phyloP scores from a whole-genome alignment of 2,797 vertebrate species.

The Poliocrania exsul region DNA sequence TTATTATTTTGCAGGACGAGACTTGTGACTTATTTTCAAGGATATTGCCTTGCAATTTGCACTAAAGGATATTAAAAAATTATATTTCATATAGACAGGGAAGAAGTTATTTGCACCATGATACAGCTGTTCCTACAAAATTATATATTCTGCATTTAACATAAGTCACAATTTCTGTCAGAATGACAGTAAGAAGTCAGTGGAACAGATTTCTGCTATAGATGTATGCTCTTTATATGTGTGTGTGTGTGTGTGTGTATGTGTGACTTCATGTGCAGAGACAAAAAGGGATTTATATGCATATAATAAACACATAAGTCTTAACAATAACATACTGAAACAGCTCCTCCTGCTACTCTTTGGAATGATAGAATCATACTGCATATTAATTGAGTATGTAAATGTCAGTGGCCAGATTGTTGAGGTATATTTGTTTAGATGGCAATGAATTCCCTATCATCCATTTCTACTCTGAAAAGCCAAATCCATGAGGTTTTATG shows the following conservation, averaged over 20 bases:
- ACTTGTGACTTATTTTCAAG: not conserved
- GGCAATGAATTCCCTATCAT: not conserved
- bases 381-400: not conserved
- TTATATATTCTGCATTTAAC: not conserved
- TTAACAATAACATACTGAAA: not conserved
- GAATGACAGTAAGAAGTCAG: not conserved
- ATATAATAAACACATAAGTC: not conserved
- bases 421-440: not conserved
- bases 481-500: not conserved
- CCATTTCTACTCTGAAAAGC: not conserved
- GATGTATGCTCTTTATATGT: not conserved
- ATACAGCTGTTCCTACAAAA: constrained; percentile 24
- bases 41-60: not conserved
- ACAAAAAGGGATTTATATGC: not conserved
- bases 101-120: not conserved
- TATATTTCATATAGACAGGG: not conserved
- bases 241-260: not conserved
- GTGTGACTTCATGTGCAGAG: not conserved
- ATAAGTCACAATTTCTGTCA: constrained; percentile 6
- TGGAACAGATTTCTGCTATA: not conserved
- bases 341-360: not conserved
- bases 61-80: not conserved
- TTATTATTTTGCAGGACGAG: not conserved
- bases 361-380: not conserved
- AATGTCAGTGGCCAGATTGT: not conserved